phyloP scores from a whole-genome alignment of 2,113 vertebrate species.

The Oncorhynchus kisutch region DNA sequence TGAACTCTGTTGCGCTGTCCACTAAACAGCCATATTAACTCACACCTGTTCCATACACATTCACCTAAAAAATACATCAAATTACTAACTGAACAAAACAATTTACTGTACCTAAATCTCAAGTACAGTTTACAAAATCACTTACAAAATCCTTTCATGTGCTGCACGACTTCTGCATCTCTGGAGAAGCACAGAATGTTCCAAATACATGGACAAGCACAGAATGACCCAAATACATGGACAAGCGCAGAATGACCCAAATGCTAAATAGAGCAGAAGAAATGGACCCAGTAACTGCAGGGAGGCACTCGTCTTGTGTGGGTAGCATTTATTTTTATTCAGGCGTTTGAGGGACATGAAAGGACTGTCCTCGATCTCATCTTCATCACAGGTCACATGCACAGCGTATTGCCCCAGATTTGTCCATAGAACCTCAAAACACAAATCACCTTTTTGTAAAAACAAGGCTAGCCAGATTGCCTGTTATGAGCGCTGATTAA shows the following conservation, averaged over 20 bases:
- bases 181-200: too few species aligned
- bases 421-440: slow-evolving; percentile 17
- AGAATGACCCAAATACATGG: neutral
- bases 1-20: slow-evolving; percentile 74
- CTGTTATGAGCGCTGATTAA: neutral
- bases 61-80: slow-evolving; percentile 23
- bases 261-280: slow-evolving; percentile 4
- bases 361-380: slow-evolving; percentile 76
- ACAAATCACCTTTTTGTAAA: neutral
- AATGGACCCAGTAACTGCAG: neutral
- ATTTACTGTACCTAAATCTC: too few species aligned
- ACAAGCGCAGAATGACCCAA: neutral
- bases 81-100: too few species aligned
- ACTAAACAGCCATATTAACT: slow-evolving; percentile 77
- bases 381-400: slow-evolving; percentile 83
- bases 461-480: neutral
- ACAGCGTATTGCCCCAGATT: slow-evolving; percentile 82
- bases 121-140: neutral
- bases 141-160: neutral
- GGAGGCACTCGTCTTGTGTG: slow-evolving; percentile 70
- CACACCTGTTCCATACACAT: slow-evolving; percentile 79
- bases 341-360: slow-evolving; percentile 83
- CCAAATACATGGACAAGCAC: too few species aligned
- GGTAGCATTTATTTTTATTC: slow-evolving; percentile 63
- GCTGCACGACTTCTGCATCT: neutral